phyloP scores from a whole-genome alignment of 2,888 invertebrate genomes.

The Cephus runcator region DNA sequence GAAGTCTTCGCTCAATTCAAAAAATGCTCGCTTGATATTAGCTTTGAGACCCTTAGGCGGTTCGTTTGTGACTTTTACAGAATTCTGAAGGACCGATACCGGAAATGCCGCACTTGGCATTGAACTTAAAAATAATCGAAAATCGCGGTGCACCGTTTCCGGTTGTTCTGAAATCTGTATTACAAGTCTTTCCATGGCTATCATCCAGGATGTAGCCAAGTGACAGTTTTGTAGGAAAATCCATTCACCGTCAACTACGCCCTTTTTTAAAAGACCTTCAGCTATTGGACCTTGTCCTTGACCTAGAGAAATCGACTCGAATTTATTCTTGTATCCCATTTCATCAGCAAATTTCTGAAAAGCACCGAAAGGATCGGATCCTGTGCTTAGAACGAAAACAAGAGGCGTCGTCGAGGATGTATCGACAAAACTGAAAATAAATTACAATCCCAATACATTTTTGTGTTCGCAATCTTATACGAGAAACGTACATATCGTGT shows the following conservation, averaged over 20 bases:
- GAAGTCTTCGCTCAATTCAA: slow-evolving; percentile 80
- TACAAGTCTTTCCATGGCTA: slow-evolving; percentile 81
- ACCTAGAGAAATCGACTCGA: slow-evolving; percentile 86
- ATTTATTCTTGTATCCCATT: slow-evolving; percentile 73
- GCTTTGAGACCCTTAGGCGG: slow-evolving; percentile 92
- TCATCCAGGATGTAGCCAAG: slow-evolving; percentile 94
- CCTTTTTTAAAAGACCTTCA: slow-evolving; percentile 80
- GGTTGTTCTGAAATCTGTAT: slow-evolving; percentile 76
- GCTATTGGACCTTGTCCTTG: slow-evolving; percentile 92
- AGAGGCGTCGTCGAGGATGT: slow-evolving; percentile 80
- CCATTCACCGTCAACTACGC: slow-evolving; percentile 84
- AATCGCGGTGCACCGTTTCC: slow-evolving; percentile 75
- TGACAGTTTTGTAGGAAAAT: slow-evolving; percentile 92
- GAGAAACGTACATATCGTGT: slow-evolving; percentile 69
- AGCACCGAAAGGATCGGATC: slow-evolving; percentile 87
- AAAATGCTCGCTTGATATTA: slow-evolving; percentile 85
- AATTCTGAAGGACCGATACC: slow-evolving; percentile 90
- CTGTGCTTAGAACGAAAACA: slow-evolving; percentile 87
- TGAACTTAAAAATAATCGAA: slow-evolving; percentile 87
- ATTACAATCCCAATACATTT: not conserved
- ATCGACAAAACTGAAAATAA: slow-evolving; percentile 73
- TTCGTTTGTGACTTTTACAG: slow-evolving; percentile 94
- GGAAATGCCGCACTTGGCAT: slow-evolving; percentile 91
- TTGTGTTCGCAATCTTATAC: slow-evolving; percentile 2
- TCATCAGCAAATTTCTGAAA: slow-evolving; percentile 85